Evolutionary conservation across 2,888 invertebrate species (phyloP).

Genomic region (Saturnia pavonia): DNA sequence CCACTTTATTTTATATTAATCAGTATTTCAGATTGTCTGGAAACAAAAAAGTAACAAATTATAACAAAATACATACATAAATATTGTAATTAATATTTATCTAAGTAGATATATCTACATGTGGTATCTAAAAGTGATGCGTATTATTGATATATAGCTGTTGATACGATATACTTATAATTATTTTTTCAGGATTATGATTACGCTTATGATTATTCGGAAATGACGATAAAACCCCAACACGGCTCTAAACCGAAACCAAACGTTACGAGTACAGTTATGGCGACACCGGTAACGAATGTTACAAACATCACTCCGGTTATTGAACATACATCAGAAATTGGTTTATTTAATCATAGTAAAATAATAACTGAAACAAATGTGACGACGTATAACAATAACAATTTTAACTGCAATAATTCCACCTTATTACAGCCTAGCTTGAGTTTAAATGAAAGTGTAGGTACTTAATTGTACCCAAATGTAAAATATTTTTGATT

Average conservation of each 20-base stretch:
- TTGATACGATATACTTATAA: constrained; percentile 5
- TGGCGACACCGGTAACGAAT: not conserved
- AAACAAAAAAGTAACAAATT: no score
- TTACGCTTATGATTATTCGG: constrained; percentile 87
- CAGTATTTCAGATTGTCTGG: no score
- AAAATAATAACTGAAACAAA: constrained; percentile 6
- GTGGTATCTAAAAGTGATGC: not conserved
- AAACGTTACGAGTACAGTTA: constrained; percentile 45
- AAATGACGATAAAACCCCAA: constrained; percentile 86
- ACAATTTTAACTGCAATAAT: not conserved
- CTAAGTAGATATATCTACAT: not conserved
- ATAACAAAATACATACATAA: no score
- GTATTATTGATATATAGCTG: not conserved
- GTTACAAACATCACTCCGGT: not conserved
- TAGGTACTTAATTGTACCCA: not conserved
- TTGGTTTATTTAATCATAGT: not conserved
- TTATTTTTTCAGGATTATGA: constrained; percentile 84
- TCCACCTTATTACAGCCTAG: not conserved
- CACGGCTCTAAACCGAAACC: constrained; percentile 71
- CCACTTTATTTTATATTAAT: no score
- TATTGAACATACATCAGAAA: constrained; percentile 26
- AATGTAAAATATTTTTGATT: not conserved
- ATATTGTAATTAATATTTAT: not conserved
- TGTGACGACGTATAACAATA: not conserved
- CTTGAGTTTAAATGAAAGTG: not conserved